Evolutionary conservation across 2,888 invertebrate genomes (phyloP).

Genomic region (Diachrysia chrysitis): DNA sequence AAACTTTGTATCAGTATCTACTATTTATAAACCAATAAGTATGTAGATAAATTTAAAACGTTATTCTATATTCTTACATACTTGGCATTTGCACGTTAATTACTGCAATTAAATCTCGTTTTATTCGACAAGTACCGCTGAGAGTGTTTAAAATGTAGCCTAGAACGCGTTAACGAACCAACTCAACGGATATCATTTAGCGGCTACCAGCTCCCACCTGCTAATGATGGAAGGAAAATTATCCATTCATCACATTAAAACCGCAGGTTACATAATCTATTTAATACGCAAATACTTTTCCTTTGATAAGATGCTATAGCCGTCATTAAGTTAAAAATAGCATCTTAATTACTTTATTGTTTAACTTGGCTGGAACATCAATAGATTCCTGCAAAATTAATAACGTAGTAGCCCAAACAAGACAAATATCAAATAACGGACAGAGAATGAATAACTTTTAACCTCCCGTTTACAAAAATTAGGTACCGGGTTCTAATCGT

Average conservation of each 20-base stretch:
- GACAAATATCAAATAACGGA: constrained; percentile 10
- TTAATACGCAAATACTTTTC: constrained; percentile 11
- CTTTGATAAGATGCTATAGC: background rate
- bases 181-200: constrained; percentile 53
- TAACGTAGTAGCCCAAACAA: background rate
- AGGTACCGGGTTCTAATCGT: too few species aligned
- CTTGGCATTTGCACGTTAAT: constrained; percentile 39
- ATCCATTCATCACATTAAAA: constrained; percentile 51
- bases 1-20: background rate
- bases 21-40: background rate
- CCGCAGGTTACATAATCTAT: constrained; percentile 14
- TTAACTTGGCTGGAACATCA: background rate
- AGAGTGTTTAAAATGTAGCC: constrained; percentile 39
- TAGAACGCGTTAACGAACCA: constrained; percentile 53
- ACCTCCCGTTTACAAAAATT: background rate
- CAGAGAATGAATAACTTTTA: constrained; percentile 12
- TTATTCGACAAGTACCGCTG: constrained; percentile 32
- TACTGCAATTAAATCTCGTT: constrained; percentile 41
- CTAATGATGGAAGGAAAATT: constrained; percentile 64
- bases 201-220: constrained; percentile 44
- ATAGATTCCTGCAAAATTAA: constrained; percentile 15
- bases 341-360: constrained; percentile 7
- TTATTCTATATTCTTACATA: constrained; percentile 8
- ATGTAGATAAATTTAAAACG: background rate
- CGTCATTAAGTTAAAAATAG: constrained; percentile 5